Percentiles rank a stretch among this genome's conserved stretches.
phyloP scores from a whole-genome alignment of 1,140 invertebrate species.

The Glossosoma conforme region DNA sequence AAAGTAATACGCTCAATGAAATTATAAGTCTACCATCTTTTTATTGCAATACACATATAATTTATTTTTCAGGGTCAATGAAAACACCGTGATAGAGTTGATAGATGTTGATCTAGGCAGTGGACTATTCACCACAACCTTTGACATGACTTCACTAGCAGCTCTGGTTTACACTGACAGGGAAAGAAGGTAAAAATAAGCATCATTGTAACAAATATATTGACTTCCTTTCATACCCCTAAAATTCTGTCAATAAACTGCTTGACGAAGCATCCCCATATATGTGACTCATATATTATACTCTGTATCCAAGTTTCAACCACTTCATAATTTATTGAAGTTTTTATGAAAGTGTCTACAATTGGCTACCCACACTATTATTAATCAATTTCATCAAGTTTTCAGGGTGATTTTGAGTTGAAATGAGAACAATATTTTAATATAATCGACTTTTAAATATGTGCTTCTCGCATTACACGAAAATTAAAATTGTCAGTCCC shows the following conservation, averaged over 20 bases:
- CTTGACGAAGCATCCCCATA: background rate
- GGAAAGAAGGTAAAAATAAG: conserved; percentile 3
- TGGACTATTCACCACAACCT: conserved; percentile 1
- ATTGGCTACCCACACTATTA: no score
- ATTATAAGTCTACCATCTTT: no score
- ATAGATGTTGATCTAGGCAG: conserved; percentile 7
- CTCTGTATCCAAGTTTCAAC: background rate
- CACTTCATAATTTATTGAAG: background rate
- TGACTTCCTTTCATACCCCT: background rate
- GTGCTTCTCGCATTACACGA: no score
- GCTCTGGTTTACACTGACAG: conserved; percentile 10
- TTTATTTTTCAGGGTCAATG: no score
- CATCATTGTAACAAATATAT: background rate
- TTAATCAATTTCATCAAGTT: no score
- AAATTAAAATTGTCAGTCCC: no score
- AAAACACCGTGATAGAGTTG: conserved; percentile 10
- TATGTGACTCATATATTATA: background rate
- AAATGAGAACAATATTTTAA: no score
- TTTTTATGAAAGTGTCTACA: background rate
- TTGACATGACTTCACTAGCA: conserved; percentile 20
- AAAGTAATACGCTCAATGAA: no score
- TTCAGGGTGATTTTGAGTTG: no score
- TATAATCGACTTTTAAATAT: no score
- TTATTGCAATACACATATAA: no score
- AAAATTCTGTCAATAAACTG: background rate